Base-by-base conservation (phyloP, 2,888 invertebrate genomes). In the Caenorhabditis drosophilae region DNA sequence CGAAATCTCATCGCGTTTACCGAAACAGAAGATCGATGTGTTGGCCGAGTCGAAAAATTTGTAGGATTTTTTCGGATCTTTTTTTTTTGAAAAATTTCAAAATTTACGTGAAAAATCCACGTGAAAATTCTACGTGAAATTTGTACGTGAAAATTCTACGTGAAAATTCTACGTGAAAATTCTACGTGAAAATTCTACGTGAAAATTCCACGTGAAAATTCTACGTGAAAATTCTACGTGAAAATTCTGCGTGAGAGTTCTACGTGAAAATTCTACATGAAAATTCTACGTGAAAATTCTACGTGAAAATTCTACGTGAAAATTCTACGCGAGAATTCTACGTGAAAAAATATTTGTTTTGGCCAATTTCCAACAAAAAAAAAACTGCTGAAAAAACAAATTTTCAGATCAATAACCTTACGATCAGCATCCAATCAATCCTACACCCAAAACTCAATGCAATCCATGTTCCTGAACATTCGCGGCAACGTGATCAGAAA, bases 391-490 rank as follows among this genome's bases (percentile, higher is more conserved):
- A 9, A 15, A 15, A 40, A 31, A 3, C 4, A 7, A n/a, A n/a
- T 27, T 18, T 76, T 42, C 54, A 77, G 77, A 40, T 67, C 68
- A 9, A 62, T 77, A 15, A 68, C 76, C 2, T 55, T 78, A 3
- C 61, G 70, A 4, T 67, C 76, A 11, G 59, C 66, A 15, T 63
- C 77, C 23, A 75, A 75, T 44, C 70, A 73, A 25, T 52, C 77
- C n/a, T 71, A 76, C 40, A 59, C 69, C 12, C 68, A 66, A 6
- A 68, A 72, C 34, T 76, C 77, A 9, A 58, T 78, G 53, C 72
- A 75, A 52, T 64, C 76, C 7, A 35, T 78, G 44, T 75, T 76
- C 40, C 62, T 76, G 26, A 71, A 75, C 53, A 42, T 76, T 4
- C 53, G 49, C 4, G 45, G 42, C 25, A 47, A 47, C 41, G 40